Evolutionary conservation across 2,888 invertebrate species (phyloP).

Genomic region (Allolobophora icterica): DNA sequence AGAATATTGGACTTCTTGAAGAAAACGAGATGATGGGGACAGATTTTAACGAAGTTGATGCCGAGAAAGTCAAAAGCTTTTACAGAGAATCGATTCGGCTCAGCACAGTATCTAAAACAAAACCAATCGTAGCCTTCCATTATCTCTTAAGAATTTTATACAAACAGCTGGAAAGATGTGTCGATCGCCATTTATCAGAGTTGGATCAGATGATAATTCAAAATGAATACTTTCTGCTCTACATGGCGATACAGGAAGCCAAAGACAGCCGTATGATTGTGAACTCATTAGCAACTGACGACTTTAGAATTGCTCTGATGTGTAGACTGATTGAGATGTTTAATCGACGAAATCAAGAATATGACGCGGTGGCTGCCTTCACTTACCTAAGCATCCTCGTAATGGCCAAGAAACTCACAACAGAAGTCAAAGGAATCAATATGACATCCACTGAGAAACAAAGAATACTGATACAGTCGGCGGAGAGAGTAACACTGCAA

Average conservation of each 20-base stretch:
- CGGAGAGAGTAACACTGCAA: background rate
- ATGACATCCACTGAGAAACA: background rate
- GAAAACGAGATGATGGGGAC: background rate
- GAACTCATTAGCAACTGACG: background rate
- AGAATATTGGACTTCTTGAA: background rate
- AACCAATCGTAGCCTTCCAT: background rate
- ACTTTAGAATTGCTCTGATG: background rate
- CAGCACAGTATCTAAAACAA: background rate
- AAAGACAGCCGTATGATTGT: background rate
- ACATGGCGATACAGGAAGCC: slow-evolving; percentile 2
- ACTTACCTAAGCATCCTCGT: background rate
- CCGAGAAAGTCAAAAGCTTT: slow-evolving; percentile 15
- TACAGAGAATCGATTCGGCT: slow-evolving; percentile 5
- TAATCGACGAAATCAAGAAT: background rate
- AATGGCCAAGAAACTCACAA: background rate
- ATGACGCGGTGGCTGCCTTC: slow-evolving; percentile 6
- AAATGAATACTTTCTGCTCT: background rate
- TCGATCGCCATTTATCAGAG: background rate
- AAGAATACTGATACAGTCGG: background rate
- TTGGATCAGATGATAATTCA: background rate
- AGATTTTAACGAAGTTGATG: background rate
- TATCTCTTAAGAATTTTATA: slow-evolving; percentile 1
- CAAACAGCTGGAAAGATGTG: background rate
- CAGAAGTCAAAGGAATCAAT: background rate
- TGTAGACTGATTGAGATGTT: background rate